Conservation (phyloP, 2,888 invertebrate genomes). For the Abrostola triplasia region DNA sequence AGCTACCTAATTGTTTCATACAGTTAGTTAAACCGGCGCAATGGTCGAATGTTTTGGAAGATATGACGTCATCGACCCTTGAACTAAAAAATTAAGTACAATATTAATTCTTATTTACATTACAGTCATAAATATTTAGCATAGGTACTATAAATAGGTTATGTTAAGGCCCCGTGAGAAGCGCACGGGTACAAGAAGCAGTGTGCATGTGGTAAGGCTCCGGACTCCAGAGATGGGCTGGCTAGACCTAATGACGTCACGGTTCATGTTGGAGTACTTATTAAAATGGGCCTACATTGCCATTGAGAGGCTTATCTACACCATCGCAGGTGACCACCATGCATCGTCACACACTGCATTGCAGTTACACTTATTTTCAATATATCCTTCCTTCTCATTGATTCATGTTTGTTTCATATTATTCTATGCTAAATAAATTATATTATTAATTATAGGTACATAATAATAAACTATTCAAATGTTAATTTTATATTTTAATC, state of each 20-base stretch:
- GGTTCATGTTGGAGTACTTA: background rate
- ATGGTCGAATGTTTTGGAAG: conserved; percentile 19
- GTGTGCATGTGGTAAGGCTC: conserved; percentile 58
- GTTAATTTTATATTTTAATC: conserved; percentile 2
- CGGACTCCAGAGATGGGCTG: conserved; percentile 29
- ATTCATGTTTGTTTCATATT: conserved; percentile 40
- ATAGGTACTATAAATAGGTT: conserved; percentile 75
- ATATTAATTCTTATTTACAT: conserved; percentile 84
- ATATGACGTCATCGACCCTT: conserved; percentile 69
- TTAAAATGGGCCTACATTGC: conserved; percentile 8
- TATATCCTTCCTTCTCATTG: conserved; percentile 32
- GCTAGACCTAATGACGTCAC: background rate
- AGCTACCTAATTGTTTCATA: background rate
- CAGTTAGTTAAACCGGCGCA: background rate
- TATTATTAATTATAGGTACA: conserved; percentile 36
- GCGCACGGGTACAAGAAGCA: conserved; percentile 61
- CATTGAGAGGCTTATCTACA: conserved; percentile 25
- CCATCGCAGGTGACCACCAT: conserved; percentile 41
- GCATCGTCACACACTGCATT: conserved; percentile 66
- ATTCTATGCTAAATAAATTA: conserved; percentile 43
- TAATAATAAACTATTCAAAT: conserved; percentile 27
- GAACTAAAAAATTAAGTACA: conserved; percentile 81
- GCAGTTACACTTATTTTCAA: conserved; percentile 64
- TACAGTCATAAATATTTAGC: conserved; percentile 78
- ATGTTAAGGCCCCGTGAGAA: conserved; percentile 72